Percentiles rank a stretch among this genome's conserved stretches.
Evolutionary conservation across 2,797 vertebrate genomes (phyloP).

Genomic region (Meriones psammophilus): DNA sequence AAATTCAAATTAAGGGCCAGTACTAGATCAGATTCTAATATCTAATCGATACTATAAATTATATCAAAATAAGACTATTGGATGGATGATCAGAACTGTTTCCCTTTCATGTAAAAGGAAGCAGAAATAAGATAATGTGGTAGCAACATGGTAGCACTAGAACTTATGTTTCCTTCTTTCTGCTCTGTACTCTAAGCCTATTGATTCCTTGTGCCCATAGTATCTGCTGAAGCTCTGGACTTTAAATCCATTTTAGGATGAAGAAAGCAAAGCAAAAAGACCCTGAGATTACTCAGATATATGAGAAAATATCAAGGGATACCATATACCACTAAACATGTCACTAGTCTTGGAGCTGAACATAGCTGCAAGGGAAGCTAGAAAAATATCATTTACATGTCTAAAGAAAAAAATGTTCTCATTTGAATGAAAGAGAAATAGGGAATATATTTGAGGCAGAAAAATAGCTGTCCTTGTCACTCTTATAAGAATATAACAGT

Average conservation of each 20-base stretch:
- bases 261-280: slow-evolving; percentile 40
- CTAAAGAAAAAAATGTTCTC: neutral
- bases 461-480: slow-evolving; percentile 25
- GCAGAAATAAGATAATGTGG: neutral
- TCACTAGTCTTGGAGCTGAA: neutral
- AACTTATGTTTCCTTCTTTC: neutral
- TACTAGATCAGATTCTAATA: neutral
- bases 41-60: neutral
- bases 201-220: neutral
- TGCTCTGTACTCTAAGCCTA: neutral
- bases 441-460: neutral
- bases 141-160: neutral
- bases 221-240: neutral
- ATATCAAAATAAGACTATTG: slow-evolving; percentile 13
- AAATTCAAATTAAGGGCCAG: neutral
- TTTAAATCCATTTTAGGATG: slow-evolving; percentile 29
- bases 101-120: slow-evolving; percentile 21
- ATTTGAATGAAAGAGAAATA: slow-evolving; percentile 48
- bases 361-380: slow-evolving; percentile 53
- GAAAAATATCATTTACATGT: neutral
- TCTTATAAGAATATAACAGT: slow-evolving; percentile 45
- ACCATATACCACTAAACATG: neutral
- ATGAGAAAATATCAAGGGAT: neutral
- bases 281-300: neutral
- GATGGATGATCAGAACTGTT: neutral